Evolutionary conservation across 2,888 invertebrate species (phyloP), one percentile per base, ranked within the genome.

Genomic region (Amphiduros pacificus): DNA sequence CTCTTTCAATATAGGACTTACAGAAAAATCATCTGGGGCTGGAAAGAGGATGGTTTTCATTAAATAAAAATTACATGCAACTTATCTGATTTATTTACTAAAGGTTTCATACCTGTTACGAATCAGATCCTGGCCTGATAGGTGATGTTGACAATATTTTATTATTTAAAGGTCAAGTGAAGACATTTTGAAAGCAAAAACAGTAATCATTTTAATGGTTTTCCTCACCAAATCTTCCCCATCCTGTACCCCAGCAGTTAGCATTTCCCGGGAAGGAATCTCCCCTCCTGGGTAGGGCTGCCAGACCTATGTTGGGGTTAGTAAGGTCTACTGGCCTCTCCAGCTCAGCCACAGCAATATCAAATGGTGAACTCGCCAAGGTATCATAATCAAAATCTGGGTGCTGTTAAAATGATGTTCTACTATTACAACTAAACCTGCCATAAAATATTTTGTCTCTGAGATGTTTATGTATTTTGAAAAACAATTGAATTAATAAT

Each of bases 161-260:
- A n/a, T n/a, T n/a, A n/a, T n/a, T n/a, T n/a, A n/a, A n/a, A n/a
- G n/a, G n/a, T n/a, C n/a, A n/a, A n/a, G n/a, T n/a, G n/a, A n/a
- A n/a, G n/a, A n/a, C n/a, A n/a, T n/a, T n/a, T n/a, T n/a, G n/a
- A n/a, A n/a, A n/a, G n/a, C n/a, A n/a, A n/a, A n/a, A n/a, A n/a
- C n/a, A n/a, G n/a, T n/a, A n/a, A n/a, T n/a, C n/a, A n/a, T n/a
- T n/a, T n/a, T n/a, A n/a, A n/a, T n/a, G n/a, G n/a, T n/a, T 2
- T 11, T 27, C 27, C 41, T 55, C 48, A 56, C 56, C 44, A 27
- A 27, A 48, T 20, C 64, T 20, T 32, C 67, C 67, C 67, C 67
- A 67, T 2, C 67, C 67, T 32, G 60, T 55, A 28, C 63, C 63
- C 61, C 61, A 65, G 51, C 67, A 67, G 20, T 59, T 58, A n/a